Evolutionary conservation across 35 echinoderm and acorn worm species (phyloP).

Genomic region (Apostichopus parvimensis): DNA sequence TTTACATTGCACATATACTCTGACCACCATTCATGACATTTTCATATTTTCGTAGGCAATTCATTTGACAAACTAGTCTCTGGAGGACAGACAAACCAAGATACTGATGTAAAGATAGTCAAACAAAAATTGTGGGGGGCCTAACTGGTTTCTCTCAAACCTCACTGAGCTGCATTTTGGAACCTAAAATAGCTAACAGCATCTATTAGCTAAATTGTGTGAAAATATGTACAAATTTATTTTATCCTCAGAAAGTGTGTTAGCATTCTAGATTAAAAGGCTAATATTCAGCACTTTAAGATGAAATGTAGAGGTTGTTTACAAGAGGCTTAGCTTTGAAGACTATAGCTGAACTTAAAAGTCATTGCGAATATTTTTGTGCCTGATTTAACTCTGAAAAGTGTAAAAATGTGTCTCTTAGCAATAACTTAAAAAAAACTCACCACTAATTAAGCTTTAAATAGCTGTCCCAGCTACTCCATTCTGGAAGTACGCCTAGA

Average conservation of each 20-base stretch:
- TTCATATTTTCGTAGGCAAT: too few relatives aligned
- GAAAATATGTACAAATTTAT: not conserved
- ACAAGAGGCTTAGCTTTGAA: not conserved
- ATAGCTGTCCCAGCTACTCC: not conserved
- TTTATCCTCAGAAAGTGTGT: too few relatives aligned
- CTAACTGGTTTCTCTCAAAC: too few relatives aligned
- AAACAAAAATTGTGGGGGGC: too few relatives aligned
- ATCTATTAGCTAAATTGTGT: not conserved
- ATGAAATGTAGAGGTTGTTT: not conserved
- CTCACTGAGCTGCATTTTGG: too few relatives aligned
- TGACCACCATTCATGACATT: too few relatives aligned
- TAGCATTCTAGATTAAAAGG: not conserved
- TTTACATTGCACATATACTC: too few relatives aligned
- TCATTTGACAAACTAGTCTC: too few relatives aligned
- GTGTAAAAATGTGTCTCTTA: not conserved
- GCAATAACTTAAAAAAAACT: not conserved
- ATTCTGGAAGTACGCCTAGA: not conserved
- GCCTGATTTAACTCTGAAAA: not conserved
- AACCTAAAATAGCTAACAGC: not conserved
- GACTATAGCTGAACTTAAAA: not conserved
- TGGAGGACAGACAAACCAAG: too few relatives aligned
- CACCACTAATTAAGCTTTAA: not conserved
- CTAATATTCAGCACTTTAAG: not conserved
- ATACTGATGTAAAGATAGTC: too few relatives aligned
- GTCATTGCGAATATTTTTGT: not conserved